Conservation (phyloP, 2,797 vertebrate species). For the Fundulus diaphanus region DNA sequence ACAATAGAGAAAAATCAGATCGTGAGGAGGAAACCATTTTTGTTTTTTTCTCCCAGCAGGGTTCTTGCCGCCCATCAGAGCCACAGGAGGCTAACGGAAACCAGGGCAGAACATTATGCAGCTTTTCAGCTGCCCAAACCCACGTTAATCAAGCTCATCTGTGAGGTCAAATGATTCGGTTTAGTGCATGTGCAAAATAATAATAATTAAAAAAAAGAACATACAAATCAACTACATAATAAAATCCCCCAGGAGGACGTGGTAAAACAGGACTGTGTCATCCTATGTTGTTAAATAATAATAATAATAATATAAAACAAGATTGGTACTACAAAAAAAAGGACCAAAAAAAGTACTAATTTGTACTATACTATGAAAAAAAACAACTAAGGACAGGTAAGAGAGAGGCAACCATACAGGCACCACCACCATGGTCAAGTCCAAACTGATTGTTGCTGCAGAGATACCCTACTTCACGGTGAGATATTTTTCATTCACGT, state of each 20-base stretch:
- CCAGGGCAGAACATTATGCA: constrained; percentile 31
- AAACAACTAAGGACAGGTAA: constrained; percentile 65
- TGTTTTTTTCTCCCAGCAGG: constrained; percentile 45
- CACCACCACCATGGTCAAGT: constrained; percentile 81
- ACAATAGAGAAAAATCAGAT: constrained; percentile 58
- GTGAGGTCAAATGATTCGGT: constrained; percentile 63
- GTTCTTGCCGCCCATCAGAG: constrained; percentile 45
- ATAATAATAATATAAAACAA: constrained; percentile 39
- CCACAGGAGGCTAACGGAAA: constrained; percentile 42
- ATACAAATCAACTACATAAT: constrained; percentile 46
- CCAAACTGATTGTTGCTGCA: constrained; percentile 90
- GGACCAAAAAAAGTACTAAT: constrained; percentile 71
- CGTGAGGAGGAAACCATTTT: constrained; percentile 48
- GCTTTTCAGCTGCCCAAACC: constrained; percentile 35
- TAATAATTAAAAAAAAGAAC: constrained; percentile 51
- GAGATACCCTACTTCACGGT: constrained; percentile 88
- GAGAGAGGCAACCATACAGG: constrained; percentile 74
- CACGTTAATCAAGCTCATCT: constrained; percentile 51
- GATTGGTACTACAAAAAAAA: constrained; percentile 61
- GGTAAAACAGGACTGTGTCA: constrained; percentile 50
- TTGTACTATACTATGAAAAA: constrained; percentile 66
- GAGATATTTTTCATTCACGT: constrained; percentile 76
- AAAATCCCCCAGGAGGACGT: constrained; percentile 48
- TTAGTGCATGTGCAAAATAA: constrained; percentile 82
- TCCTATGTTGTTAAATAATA: constrained; percentile 71